Evolutionary conservation across 2,888 invertebrate genomes (phyloP), one percentile per base, ranked within the genome.

Genomic region (Periphyllus acericola): DNA sequence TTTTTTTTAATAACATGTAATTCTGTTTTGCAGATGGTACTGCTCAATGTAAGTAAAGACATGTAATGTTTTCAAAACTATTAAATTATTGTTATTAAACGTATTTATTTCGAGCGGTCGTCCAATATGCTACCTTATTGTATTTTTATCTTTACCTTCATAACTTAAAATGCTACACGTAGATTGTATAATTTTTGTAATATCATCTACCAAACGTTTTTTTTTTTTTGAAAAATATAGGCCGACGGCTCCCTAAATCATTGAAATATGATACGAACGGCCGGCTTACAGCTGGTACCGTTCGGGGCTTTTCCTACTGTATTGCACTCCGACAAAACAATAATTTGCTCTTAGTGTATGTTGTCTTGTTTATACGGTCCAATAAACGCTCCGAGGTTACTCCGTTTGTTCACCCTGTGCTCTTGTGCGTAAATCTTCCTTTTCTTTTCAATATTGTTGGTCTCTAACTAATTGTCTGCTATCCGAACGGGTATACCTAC

Each of bases 11-110:
- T 88, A 89, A 89, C 81, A 75, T 88, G 36, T 89, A 88, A 89
- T 90, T 89, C 88, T 90, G 84, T 90, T 84, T 89, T 89, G 76
- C 90, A 90, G 90, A 90, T 90, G 90, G 90, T 90, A 90, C 90
- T 89, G 89, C 89, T 89, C 89, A 89, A 89, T 89, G 90, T 90
- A 90, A 90, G 90, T 90, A 89, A 90, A 86, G 81, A 89, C 84
- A 89, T 86, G 86, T 86, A 89, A 89, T 85, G 86, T 83, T 89
- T 87, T 81, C 29, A 74, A 81, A 72, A 72, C 60, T 80, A 74
- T 81, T 80, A 66, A 86, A 32, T 66, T 87, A 29, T 85, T 84
- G 25, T 68, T 55, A 19, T 36, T 75, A 76, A 60, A 55, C 36
- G 60, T 83, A 75, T 83, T 83, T 83, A 36, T 84, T 76, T 78